These are phyloP conservation scores for Acleris holmiana DNA, from an alignment of 2,888 invertebrate genomes.

Conservation along the genomic window DNA sequence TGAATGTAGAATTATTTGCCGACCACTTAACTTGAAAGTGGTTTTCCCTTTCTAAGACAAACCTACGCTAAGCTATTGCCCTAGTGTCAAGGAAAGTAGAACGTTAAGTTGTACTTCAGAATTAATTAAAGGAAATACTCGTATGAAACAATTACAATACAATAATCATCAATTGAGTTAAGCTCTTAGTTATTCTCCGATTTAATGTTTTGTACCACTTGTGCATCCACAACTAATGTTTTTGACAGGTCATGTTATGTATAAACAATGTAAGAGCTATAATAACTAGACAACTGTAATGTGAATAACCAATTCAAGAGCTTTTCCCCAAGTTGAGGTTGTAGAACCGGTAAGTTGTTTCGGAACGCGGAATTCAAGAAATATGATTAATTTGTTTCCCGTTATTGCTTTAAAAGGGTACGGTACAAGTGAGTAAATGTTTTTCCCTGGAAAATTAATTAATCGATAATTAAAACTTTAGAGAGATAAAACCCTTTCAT, in stretches of 20 bases:
- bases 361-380: not conserved
- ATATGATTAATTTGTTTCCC: not conserved
- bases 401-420: not conserved
- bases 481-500: too few species aligned
- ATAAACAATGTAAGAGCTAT: not conserved
- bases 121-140: not conserved
- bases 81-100: too few species aligned
- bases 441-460: too few species aligned
- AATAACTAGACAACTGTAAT: slow-evolving; percentile 14
- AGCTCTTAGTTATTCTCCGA: too few species aligned
- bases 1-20: not conserved
- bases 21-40: slow-evolving; percentile 26
- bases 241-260: not conserved
- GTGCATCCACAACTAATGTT: not conserved
- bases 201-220: not conserved
- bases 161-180: not conserved
- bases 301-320: slow-evolving; percentile 12
- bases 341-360: slow-evolving; percentile 6
- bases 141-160: not conserved
- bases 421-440: too few species aligned
- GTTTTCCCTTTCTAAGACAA: slow-evolving; percentile 24
- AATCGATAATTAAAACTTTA: too few species aligned
- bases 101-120: too few species aligned
- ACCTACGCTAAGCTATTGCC: not conserved
- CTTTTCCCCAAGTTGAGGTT: not conserved